phyloP scores from a whole-genome alignment of 2,113 vertebrate genomes.

The Malurus melanocephalus region DNA sequence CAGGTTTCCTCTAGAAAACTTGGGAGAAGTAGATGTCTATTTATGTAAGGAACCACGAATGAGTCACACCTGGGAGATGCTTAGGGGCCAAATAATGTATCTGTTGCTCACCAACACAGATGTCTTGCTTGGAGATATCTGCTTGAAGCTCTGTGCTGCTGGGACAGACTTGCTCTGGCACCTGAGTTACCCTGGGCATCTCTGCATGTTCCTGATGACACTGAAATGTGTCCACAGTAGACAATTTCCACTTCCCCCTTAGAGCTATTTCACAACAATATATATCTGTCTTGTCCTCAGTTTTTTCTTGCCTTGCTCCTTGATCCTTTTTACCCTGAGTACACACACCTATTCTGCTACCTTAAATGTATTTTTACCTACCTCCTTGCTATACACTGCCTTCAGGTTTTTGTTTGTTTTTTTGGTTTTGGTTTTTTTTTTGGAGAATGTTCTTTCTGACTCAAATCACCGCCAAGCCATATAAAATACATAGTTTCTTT shows the following conservation, averaged over 20 bases:
- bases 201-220: background rate
- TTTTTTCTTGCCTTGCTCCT: background rate
- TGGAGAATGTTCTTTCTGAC: background rate
- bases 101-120: background rate
- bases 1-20: background rate
- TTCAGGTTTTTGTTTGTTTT: background rate
- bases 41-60: background rate
- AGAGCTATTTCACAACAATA: background rate
- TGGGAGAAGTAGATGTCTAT: background rate
- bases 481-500: background rate
- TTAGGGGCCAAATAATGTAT: background rate
- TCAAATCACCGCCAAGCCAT: background rate
- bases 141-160: background rate
- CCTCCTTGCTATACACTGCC: background rate
- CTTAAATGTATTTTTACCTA: background rate
- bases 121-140: background rate
- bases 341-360: accelerated
- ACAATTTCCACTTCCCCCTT: background rate
- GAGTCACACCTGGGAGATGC: background rate
- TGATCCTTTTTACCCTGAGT: background rate
- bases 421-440: background rate
- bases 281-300: background rate
- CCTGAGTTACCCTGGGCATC: background rate
- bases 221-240: background rate
- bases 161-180: background rate